A percentile compares a stretch with the other conserved stretches of the same genome.
Evolutionary conservation across 2,113 vertebrate species (phyloP).

Genomic region (Ammodytes dubius): DNA sequence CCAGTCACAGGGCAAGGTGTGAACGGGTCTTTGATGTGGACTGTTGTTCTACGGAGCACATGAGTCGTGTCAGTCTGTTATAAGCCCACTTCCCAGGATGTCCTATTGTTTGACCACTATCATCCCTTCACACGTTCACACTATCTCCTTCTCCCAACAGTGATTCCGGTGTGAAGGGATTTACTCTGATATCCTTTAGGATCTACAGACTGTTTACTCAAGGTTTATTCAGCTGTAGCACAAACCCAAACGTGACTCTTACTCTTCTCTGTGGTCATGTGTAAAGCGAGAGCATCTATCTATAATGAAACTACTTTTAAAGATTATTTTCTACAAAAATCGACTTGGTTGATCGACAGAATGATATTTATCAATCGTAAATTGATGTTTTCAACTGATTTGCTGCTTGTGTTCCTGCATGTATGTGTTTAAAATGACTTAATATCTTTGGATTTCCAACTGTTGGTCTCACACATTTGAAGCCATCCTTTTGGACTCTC

Average conservation of each 20-base stretch:
- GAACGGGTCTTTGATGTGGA: no score
- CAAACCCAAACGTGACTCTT: constrained; percentile 6
- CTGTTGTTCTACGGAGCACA: background rate
- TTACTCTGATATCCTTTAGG: background rate
- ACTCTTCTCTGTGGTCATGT: constrained; percentile 35
- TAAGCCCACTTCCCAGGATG: background rate
- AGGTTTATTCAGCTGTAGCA: constrained; percentile 8
- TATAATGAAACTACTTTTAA: no score
- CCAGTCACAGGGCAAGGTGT: no score
- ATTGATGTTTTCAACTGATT: background rate
- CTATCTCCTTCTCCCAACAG: background rate
- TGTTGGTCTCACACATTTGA: background rate
- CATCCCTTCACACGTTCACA: constrained; percentile 28
- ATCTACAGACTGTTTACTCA: constrained; percentile 34
- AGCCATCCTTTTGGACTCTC: background rate
- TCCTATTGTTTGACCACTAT: constrained; percentile 19
- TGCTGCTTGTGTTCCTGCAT: background rate
- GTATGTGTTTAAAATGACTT: no score
- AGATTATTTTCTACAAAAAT: no score
- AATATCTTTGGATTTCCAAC: background rate
- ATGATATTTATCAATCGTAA: background rate
- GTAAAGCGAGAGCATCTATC: constrained; percentile 14
- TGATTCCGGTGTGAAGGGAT: constrained; percentile 32
- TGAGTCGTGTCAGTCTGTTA: background rate
- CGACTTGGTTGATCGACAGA: background rate